Conservation (phyloP, 1,140 invertebrate species). For the Teleopsis dalmanni region DNA sequence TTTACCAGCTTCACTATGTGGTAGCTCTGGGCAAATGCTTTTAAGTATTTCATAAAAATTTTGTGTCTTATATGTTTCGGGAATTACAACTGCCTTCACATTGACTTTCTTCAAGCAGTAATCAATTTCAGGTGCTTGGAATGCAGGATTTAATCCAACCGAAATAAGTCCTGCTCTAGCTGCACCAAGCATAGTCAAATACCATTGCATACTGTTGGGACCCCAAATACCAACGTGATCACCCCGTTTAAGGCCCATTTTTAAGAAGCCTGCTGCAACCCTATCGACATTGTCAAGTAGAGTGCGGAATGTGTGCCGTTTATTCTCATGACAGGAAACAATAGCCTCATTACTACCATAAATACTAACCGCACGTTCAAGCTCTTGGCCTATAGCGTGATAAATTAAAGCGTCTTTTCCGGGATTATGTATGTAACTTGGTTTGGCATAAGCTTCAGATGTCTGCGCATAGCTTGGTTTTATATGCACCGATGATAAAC, state of each 20-base stretch:
- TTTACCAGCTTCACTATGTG: conserved; percentile 18
- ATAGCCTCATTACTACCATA: conserved; percentile 55
- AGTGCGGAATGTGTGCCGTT: conserved; percentile 55
- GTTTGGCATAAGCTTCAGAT: too few relatives aligned
- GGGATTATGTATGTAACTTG: conserved; percentile 40
- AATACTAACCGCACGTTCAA: conserved; percentile 50
- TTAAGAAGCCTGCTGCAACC: conserved; percentile 70
- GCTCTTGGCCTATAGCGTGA: conserved; percentile 56
- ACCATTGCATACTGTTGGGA: conserved; percentile 80
- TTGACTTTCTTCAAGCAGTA: conserved; percentile 74
- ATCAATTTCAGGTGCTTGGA: conserved; percentile 65
- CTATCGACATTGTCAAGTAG: conserved; percentile 61
- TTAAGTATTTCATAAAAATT: conserved; percentile 66
- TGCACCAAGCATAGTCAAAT: conserved; percentile 67
- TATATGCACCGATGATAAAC: too few relatives aligned
- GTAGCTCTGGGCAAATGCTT: conserved; percentile 48
- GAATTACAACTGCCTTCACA: conserved; percentile 63
- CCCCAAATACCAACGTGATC: conserved; percentile 85
- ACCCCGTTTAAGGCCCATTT: conserved; percentile 67
- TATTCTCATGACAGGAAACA: conserved; percentile 54
- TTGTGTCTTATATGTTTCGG: conserved; percentile 57
- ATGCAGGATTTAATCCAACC: conserved; percentile 80
- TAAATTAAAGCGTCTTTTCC: conserved; percentile 51
- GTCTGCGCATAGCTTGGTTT: too few relatives aligned
- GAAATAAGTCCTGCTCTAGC: conserved; percentile 73